phyloP scores from a whole-genome alignment of 2,888 invertebrate genomes.

The Gerris lacustris region DNA sequence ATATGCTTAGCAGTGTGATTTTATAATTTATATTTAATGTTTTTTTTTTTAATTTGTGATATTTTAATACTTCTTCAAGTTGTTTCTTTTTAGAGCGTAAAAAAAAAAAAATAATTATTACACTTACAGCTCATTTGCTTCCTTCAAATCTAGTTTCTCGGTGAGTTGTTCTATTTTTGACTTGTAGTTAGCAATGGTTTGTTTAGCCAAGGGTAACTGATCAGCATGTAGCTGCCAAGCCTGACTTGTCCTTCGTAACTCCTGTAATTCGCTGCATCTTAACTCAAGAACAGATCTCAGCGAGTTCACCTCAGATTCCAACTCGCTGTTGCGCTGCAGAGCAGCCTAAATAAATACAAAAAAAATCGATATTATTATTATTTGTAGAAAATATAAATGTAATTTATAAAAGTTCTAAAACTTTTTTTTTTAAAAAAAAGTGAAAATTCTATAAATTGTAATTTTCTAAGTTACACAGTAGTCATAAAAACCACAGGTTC shows the following conservation, averaged over 20 bases:
- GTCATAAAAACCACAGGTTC: too few species aligned
- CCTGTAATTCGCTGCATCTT: conserved; percentile 71
- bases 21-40: too few species aligned
- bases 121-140: conserved; percentile 59
- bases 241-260: conserved; percentile 56
- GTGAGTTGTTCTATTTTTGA: conserved; percentile 78
- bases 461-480: too few species aligned
- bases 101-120: too few species aligned
- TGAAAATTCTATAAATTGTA: too few species aligned
- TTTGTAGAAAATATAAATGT: neutral
- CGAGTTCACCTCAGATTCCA: conserved; percentile 66
- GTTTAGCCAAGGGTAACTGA: conserved; percentile 55
- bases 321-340: conserved; percentile 24
- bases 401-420: too few species aligned
- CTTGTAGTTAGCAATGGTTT: conserved; percentile 60
- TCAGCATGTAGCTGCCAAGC: conserved; percentile 61
- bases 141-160: conserved; percentile 56
- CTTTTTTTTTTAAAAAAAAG: too few species aligned
- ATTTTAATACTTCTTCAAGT: too few species aligned
- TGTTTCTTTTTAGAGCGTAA: too few species aligned
- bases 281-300: conserved; percentile 77
- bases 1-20: too few species aligned
- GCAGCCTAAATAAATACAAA: neutral
- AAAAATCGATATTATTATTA: neutral
- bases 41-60: too few species aligned